Evolutionary conservation across 2,888 invertebrate genomes (phyloP), one percentile per base, ranked within the genome.

Genomic region (Plebejus anna): DNA sequence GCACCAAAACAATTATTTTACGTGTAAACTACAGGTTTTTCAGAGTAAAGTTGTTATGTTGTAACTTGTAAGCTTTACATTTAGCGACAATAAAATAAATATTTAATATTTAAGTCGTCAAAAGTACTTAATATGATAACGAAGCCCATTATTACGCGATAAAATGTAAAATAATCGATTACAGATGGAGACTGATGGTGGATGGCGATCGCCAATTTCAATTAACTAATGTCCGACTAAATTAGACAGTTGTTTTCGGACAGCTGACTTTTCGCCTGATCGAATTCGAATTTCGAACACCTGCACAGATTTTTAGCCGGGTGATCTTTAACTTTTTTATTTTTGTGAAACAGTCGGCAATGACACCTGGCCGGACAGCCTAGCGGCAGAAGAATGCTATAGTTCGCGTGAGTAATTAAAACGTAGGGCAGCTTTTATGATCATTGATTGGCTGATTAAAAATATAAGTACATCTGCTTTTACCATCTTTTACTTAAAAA

Each of bases 241-340:
- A 78, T 78, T 78, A 81, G 81, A 79, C 84, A 81, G 83, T 84
- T 85, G 85, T 86, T 85, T 81, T 79, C 73, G 79, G 79, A 83
- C 92, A 92, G 91, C 92, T 92, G 92, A 89, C 86, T 88, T 87
- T 89, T 89, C 87, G 90, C 88, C 87, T 89, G 88, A 88, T 88
- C 88, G 81, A 79, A 78, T 83, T 80, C 78, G 79, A 80, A 79
- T 78, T 83, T 80, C 78, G 79, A 82, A 82, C 92, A 92, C 91
- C 92, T 93, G 92, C 92, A 90, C 85, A 85, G 93, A 92, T 92
- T 92, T 91, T 91, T 90, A 89, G 86, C 83, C 85, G 84, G 86
- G 85, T 84, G 85, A 88, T 89, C 87, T 86, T 86, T 83, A 51
- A 80, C 83, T 87, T 89, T 89, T 89, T 88, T 85, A 84, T 83